Percentiles rank a stretch among this genome's conserved stretches.
Conservation (phyloP, 2,888 invertebrate species). For the Odontothrips loti region DNA sequence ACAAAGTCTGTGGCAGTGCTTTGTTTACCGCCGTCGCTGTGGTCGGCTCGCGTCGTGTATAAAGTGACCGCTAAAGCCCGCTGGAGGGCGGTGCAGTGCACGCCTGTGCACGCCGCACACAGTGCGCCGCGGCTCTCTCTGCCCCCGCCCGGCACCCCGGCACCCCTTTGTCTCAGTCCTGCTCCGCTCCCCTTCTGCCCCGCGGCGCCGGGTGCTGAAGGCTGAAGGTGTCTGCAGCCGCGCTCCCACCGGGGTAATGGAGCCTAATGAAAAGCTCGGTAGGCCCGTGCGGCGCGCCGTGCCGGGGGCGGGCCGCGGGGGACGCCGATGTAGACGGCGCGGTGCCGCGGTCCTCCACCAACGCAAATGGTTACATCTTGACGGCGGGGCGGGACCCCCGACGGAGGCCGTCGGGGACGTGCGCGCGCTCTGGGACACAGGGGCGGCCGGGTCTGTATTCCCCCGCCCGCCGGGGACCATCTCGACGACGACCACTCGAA, state of each 20-base stretch:
- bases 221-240: neutral
- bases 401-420: neutral
- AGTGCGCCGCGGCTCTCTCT: too few species aligned
- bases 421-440: neutral
- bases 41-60: too few species aligned
- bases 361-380: neutral
- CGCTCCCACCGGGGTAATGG: neutral
- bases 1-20: too few species aligned
- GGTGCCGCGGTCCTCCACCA: too few species aligned
- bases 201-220: neutral
- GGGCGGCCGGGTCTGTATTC: neutral
- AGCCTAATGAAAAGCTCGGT: neutral
- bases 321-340: neutral
- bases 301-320: too few species aligned
- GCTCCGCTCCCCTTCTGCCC: neutral
- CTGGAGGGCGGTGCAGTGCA: too few species aligned
- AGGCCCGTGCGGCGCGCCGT: neutral
- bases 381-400: neutral
- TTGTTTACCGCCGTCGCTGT: too few species aligned
- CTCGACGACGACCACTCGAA: too few species aligned
- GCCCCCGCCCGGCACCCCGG: too few species aligned
- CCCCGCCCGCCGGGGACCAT: neutral
- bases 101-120: too few species aligned
- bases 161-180: too few species aligned
- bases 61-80: too few species aligned